These are phyloP conservation scores for Reticulitermes lucifugus DNA, from an alignment of 2,888 invertebrate species.

Conservation along the genomic window DNA sequence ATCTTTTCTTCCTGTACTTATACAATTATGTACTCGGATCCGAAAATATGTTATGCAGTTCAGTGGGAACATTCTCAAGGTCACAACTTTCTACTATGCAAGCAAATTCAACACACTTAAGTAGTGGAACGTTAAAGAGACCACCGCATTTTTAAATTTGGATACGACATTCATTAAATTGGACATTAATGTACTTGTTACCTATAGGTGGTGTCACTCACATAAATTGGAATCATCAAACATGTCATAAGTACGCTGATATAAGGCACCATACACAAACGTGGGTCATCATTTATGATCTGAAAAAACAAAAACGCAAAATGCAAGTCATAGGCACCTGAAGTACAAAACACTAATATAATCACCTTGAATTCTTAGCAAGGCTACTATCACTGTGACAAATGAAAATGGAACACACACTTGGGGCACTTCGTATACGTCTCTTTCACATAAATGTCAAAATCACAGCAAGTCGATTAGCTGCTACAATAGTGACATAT, in stretches of 20 bases:
- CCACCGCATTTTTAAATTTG: neutral
- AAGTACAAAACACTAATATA: slow-evolving; percentile 38
- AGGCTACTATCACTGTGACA: slow-evolving; percentile 36
- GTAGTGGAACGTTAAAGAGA: neutral
- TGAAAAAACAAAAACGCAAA: slow-evolving; percentile 39
- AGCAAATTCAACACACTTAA: neutral
- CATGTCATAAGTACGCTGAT: slow-evolving; percentile 45
- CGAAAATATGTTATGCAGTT: neutral
- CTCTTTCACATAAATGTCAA: neutral
- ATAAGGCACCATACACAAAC: slow-evolving; percentile 41
- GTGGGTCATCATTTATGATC: slow-evolving; percentile 49
- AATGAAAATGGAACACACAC: neutral
- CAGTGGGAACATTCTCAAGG: slow-evolving; percentile 36
- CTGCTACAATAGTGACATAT: neutral
- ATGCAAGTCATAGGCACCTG: slow-evolving; percentile 11
- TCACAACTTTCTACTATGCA: slow-evolving; percentile 26
- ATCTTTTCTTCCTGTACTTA: neutral
- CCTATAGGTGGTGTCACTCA: slow-evolving; percentile 42
- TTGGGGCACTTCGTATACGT: neutral
- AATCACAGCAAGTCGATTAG: neutral
- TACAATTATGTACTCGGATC: neutral
- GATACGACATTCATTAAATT: neutral
- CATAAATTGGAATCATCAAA: slow-evolving; percentile 49
- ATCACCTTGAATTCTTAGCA: slow-evolving; percentile 29
- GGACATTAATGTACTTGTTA: slow-evolving; percentile 37